phyloP scores from a whole-genome alignment of 2,888 invertebrate species.

The Dolomedes plantarius region DNA sequence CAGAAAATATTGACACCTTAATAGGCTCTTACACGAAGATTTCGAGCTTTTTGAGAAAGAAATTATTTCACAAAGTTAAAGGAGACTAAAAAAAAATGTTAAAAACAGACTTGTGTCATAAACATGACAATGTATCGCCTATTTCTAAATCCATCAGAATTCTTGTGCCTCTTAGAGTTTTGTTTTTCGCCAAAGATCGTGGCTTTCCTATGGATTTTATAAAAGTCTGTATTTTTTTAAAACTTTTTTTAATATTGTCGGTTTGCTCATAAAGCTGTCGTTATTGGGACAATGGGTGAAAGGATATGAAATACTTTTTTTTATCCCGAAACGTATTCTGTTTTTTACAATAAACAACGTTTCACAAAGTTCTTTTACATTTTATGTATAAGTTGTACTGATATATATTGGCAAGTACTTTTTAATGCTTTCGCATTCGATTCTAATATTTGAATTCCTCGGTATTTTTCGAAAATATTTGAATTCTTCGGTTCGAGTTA shows the following conservation, averaged over 20 bases:
- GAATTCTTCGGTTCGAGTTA: too few species aligned
- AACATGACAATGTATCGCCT: conserved; percentile 35
- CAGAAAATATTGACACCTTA: conserved; percentile 11
- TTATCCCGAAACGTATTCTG: too few species aligned
- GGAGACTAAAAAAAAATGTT: neutral
- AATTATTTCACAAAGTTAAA: neutral
- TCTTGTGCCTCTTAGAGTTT: conserved; percentile 5
- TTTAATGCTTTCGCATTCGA: too few species aligned
- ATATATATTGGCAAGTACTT: too few species aligned
- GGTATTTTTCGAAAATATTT: too few species aligned
- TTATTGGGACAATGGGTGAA: conserved; percentile 25
- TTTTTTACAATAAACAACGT: too few species aligned
- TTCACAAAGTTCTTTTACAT: too few species aligned
- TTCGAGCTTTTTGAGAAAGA: neutral
- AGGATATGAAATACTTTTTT: conserved; percentile 23
- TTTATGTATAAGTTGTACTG: too few species aligned
- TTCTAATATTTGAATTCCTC: too few species aligned
- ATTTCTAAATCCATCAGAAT: conserved; percentile 47
- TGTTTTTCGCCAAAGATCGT: conserved; percentile 29
- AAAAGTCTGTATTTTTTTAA: conserved; percentile 38
- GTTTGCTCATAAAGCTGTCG: conserved; percentile 35
- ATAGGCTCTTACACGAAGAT: neutral
- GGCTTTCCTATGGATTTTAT: conserved; percentile 30
- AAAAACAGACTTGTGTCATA: too few species aligned
- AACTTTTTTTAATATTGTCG: conserved; percentile 22